Evolutionary conservation across 2,113 vertebrate species (phyloP).

Genomic region (Condylura cristata): DNA sequence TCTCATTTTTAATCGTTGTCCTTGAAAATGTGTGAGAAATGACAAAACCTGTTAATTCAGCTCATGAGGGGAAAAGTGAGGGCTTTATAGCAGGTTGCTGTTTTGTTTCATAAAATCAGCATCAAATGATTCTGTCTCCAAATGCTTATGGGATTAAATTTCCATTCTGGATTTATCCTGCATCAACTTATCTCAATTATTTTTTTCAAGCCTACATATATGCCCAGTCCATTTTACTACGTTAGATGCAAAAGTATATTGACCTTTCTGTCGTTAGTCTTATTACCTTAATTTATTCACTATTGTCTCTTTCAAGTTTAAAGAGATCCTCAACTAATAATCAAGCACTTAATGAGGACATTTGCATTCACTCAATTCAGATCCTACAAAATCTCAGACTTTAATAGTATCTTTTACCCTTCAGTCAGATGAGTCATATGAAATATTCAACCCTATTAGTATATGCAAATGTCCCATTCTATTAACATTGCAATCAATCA

Average conservation of each 20-base stretch:
- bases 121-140: neutral
- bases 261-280: neutral
- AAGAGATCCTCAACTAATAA: slow-evolving; percentile 30
- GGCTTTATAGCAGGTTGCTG: neutral
- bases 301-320: slow-evolving; percentile 35
- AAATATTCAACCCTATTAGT: slow-evolving; percentile 18
- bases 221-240: neutral
- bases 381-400: neutral
- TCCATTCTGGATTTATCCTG: neutral
- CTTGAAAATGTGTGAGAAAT: neutral
- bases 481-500: neutral
- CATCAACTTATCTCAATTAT: neutral
- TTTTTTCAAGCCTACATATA: neutral
- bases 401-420: slow-evolving; percentile 20
- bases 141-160: neutral
- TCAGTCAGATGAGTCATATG: slow-evolving; percentile 24
- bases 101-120: neutral
- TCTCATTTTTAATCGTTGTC: neutral
- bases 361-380: slow-evolving; percentile 36
- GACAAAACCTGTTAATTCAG: neutral
- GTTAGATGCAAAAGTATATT: neutral
- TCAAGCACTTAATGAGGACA: slow-evolving; percentile 30
- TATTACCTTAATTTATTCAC: slow-evolving; percentile 33
- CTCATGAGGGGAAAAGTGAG: neutral
- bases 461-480: neutral